These are phyloP conservation scores for Drosophila hydei DNA, from an alignment of 1,140 invertebrate genomes.

Conservation along the genomic window DNA sequence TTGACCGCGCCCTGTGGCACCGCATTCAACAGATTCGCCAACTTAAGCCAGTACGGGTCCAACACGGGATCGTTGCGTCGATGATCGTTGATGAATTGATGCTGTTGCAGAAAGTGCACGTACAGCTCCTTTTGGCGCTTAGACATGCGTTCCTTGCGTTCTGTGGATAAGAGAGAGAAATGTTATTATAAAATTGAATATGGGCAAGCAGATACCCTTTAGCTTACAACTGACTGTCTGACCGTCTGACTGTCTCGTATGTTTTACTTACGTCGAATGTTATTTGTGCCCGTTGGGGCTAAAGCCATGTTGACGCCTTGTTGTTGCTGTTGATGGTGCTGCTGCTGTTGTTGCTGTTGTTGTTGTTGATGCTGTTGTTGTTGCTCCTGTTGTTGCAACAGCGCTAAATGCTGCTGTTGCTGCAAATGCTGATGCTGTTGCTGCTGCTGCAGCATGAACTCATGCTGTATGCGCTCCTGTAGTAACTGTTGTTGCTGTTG, in stretches of 20 bases:
- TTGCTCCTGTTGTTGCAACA: constrained; percentile 4
- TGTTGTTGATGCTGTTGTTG: constrained; percentile 54
- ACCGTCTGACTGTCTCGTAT: neutral
- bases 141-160: constrained; percentile 81
- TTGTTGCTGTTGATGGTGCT: constrained; percentile 60
- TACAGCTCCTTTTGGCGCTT: constrained; percentile 80
- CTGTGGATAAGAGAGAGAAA: constrained; percentile 22
- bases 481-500: constrained; percentile 58
- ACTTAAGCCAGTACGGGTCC: constrained; percentile 76
- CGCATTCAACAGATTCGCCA: constrained; percentile 74
- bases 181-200: constrained; percentile 2
- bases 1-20: constrained; percentile 79
- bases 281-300: constrained; percentile 57
- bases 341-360: constrained; percentile 56
- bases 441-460: constrained; percentile 72
- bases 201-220: neutral
- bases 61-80: constrained; percentile 75
- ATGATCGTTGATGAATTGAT: constrained; percentile 77
- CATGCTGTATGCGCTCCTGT: constrained; percentile 74
- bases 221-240: no score
- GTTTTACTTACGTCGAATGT: constrained; percentile 60
- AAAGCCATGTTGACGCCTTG: constrained; percentile 65
- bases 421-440: constrained; percentile 70
- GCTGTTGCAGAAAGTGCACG: constrained; percentile 78
- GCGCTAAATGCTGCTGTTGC: constrained; percentile 60